phyloP scores from a whole-genome alignment of 2,797 vertebrate species.

The Lagorchestes hirsutus region DNA sequence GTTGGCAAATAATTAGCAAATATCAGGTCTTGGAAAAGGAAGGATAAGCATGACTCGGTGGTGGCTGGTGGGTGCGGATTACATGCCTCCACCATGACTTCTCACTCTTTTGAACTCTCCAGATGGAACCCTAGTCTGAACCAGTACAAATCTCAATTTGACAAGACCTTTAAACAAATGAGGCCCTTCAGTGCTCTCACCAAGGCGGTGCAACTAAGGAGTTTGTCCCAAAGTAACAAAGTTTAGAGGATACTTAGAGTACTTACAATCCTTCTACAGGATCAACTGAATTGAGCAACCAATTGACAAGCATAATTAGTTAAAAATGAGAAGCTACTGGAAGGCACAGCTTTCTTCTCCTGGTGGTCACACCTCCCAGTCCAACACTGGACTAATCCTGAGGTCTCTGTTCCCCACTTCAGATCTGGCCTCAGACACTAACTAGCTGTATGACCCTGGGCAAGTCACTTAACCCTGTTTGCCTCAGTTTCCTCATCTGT shows the following conservation, averaged over 20 bases:
- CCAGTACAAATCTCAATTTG: background rate
- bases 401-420: background rate
- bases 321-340: background rate
- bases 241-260: background rate
- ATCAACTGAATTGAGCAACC: background rate
- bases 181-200: background rate
- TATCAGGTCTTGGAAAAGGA: background rate
- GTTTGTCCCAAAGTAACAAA: background rate
- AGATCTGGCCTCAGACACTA: background rate
- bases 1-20: background rate
- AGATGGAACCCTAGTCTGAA: background rate
- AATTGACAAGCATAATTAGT: background rate
- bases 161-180: background rate
- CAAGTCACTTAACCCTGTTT: background rate
- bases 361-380: background rate
- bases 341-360: background rate
- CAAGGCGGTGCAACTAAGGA: background rate
- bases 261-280: background rate
- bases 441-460: background rate
- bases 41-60: background rate
- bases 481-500: too few relatives aligned
- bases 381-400: background rate
- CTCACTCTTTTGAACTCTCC: background rate
- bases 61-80: background rate
- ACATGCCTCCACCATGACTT: background rate